Evolutionary conservation across 2,113 vertebrate genomes (phyloP).

Genomic region (Rhinoderma darwinii): DNA sequence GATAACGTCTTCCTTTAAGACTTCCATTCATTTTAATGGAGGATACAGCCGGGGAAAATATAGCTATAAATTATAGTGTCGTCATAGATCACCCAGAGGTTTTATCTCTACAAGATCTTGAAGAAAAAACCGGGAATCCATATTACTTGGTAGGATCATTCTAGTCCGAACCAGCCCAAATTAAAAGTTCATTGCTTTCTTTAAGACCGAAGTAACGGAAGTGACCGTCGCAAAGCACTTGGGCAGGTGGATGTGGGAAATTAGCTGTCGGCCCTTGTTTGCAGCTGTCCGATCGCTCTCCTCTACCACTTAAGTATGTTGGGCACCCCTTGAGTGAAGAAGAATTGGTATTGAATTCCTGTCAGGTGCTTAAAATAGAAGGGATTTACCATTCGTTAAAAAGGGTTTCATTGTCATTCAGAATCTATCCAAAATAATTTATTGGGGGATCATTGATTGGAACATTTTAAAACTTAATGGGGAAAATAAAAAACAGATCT

Average conservation of each 20-base stretch:
- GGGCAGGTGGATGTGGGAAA: conserved; percentile 61
- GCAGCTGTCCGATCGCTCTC: conserved; percentile 62
- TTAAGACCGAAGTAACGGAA: not conserved
- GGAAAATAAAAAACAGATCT: not conserved
- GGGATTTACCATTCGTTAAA: conserved; percentile 62
- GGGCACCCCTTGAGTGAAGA: conserved; percentile 63
- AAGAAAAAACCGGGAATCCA: not conserved
- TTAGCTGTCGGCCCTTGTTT: conserved; percentile 62
- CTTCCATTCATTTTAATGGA: too few relatives aligned
- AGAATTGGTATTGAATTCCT: conserved; percentile 68
- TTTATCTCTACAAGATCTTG: too few relatives aligned
- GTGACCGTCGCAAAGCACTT: not conserved
- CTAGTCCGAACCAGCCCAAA: not conserved
- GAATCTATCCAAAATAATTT: conserved; percentile 43
- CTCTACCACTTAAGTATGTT: conserved; percentile 60
- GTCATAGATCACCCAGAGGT: too few relatives aligned
- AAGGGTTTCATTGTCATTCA: conserved; percentile 46
- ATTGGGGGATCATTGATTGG: conserved; percentile 5
- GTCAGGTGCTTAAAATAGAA: conserved; percentile 62
- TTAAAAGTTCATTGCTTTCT: not conserved
- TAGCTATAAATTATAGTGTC: too few relatives aligned
- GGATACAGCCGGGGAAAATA: not conserved
- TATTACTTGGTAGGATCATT: not conserved
- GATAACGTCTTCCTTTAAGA: too few relatives aligned
- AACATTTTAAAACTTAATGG: conserved; percentile 7